Evolutionary conservation across 2,113 vertebrate genomes (phyloP).

Genomic region (Pelmatolapia mariae): DNA sequence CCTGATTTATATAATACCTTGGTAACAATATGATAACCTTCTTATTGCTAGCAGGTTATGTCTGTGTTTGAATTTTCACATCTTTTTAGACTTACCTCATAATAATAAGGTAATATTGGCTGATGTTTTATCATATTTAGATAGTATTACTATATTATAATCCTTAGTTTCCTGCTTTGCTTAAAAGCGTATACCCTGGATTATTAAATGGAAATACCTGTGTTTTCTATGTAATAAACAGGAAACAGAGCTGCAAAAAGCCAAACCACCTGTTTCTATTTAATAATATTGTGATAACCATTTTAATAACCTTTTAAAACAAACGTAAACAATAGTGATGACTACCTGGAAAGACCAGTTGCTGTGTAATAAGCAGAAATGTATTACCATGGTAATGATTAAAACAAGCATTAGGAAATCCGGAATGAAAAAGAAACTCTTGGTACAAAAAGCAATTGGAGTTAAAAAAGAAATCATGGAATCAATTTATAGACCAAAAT

Average conservation of each 20-base stretch:
- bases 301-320: not conserved
- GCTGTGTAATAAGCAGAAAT: not conserved
- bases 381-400: not conserved
- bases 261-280: not conserved
- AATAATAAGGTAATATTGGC: not conserved
- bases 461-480: not conserved
- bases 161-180: not conserved
- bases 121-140: not conserved
- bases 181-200: not conserved
- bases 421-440: not conserved
- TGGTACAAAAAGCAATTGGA: not conserved
- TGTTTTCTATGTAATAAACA: not conserved
- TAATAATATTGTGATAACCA: not conserved
- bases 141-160: not conserved
- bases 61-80: not conserved
- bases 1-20: not conserved
- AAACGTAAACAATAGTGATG: not conserved
- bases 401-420: not conserved
- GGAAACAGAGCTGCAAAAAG: not conserved
- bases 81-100: not conserved
- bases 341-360: not conserved
- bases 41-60: not conserved
- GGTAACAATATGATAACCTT: not conserved
- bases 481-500: not conserved
- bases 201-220: not conserved